Percentiles rank a stretch among this genome's conserved stretches.
Evolutionary conservation across 92 coral and sea anemone species (phyloP).

Genomic region (Zoanthus gigantus): DNA sequence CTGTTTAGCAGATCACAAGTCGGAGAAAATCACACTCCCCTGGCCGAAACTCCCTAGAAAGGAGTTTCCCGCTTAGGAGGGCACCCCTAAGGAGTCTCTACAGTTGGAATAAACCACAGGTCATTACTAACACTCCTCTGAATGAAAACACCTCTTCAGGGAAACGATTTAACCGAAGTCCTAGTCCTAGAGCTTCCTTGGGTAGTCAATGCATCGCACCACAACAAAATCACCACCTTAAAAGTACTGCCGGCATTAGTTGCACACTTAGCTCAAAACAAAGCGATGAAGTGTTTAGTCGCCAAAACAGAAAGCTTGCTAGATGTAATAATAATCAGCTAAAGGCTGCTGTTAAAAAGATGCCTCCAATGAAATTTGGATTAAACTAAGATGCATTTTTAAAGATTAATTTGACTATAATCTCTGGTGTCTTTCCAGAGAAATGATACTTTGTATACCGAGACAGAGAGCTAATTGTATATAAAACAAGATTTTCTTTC

Average conservation of each 20-base stretch:
- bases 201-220: background rate
- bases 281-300: conserved; percentile 4
- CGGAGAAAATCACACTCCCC: conserved; percentile 53
- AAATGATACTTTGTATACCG: too few species aligned
- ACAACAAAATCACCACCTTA: conserved; percentile 7
- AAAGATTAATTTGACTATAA: background rate
- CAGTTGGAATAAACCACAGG: conserved; percentile 52
- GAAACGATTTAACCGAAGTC: conserved; percentile 13
- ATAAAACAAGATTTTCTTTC: too few species aligned
- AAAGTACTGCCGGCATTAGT: background rate
- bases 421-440: background rate
- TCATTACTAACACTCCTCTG: conserved; percentile 43
- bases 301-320: background rate
- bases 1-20: conserved; percentile 49
- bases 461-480: too few species aligned
- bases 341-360: conserved; percentile 17
- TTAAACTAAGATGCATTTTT: conserved; percentile 27
- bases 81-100: conserved; percentile 48
- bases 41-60: conserved; percentile 48
- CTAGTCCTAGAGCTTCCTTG: conserved; percentile 24
- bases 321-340: conserved; percentile 8
- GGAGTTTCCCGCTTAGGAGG: conserved; percentile 52
- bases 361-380: conserved; percentile 90
- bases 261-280: conserved; percentile 18
- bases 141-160: conserved; percentile 35